Evolutionary conservation across 2,888 invertebrate genomes (phyloP), one percentile per base, ranked within the genome.

Genomic region (Drosophila neotestacea): DNA sequence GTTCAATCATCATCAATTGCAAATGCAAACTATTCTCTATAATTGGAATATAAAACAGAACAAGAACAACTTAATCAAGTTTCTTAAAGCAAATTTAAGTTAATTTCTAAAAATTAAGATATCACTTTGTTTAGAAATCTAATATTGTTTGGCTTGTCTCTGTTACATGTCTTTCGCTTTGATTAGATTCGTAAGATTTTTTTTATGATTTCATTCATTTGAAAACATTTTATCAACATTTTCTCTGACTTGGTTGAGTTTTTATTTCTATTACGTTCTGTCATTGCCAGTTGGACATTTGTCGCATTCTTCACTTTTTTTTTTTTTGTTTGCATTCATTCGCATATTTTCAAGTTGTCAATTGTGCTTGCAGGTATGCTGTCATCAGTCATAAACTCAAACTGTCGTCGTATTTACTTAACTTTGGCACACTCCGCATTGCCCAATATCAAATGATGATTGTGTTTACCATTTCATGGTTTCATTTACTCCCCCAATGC

Each of bases 381-480:
- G 74, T 71, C 79, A 77, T 80, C 74, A 64, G 69, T 74, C 71
- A 74, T 80, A 80, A 71, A 58, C 64, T 58, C 60, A 67, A 73
- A 71, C 59, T 70, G 66, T 69, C 61, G 62, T 61, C 47, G 51
- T 81, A 79, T 79, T 81, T 82, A 67, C 73, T 73, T 77, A 75
- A 73, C 71, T 77, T 68, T 68, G 73, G 63, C 72, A 71, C 69
- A 75, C 69, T 67, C 77, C 70, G 62, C 59, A 76, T 65, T 68
- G 51, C 54, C 48, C 68, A 67, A 78, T 81, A 78, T 78, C 72
- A 78, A 78, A 72, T 81, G 81, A 77, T 81, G 81, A 77, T 81
- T 74, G 64, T 82, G 70, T 78, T 82, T 77, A 75, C 77, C 78
- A 82, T 80, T 82, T 82, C 78, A 82, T 82, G 82, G 82, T 82